Base-by-base conservation (phyloP, 2,113 vertebrate genomes). In the Nibea albiflora region DNA sequence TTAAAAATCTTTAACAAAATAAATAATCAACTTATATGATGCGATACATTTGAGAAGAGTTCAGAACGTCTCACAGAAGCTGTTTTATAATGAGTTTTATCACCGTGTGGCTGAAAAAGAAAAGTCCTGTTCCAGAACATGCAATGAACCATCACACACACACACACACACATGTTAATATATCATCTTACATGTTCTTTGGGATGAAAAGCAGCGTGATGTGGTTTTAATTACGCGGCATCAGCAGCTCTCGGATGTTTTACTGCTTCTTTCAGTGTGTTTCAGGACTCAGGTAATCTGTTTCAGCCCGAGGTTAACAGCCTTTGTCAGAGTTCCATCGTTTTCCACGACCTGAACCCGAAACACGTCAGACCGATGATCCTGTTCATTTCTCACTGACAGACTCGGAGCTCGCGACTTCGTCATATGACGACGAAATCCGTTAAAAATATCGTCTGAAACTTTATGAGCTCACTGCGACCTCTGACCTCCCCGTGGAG, bases 11-110 rank as follows among this genome's bases (percentile, higher is more conserved):
- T 26, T 63, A 35, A 71, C 52, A 64, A 71, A 82, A 82, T 76
- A 82, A 82, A 71, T 47, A 73, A 73, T 60, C n/a, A 49, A 56
- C 78, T 24, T 24, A 31, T 44, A 42, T 50, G 71, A 42, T 46
- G 44, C 19, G 58, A 16, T 28, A 70, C 80, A 76, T 57, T 42
- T 68, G 2, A 46, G 62, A 31, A 31, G 15, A 14, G 22, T 46
- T 63, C 62, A 46, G 56, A 72, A 71, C 76, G 61, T 69, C 20
- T 17, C 14, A 78, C 31, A 64, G 11, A 54, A 64, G 60, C 31
- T 44, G 3, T 47, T 47, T 57, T 14, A 78, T 46, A 69, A n/a
- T n/a, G n/a, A n/a, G 31, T 19, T 58, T 19, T 22, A 20, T 35
- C 31, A 31, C 1, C 31, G 31, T 44, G 42, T 44, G 57, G 57